Percentiles rank a stretch among this genome's conserved stretches.
Evolutionary conservation across 2,113 vertebrate species (phyloP).

Genomic region (Azemiops feae): DNA sequence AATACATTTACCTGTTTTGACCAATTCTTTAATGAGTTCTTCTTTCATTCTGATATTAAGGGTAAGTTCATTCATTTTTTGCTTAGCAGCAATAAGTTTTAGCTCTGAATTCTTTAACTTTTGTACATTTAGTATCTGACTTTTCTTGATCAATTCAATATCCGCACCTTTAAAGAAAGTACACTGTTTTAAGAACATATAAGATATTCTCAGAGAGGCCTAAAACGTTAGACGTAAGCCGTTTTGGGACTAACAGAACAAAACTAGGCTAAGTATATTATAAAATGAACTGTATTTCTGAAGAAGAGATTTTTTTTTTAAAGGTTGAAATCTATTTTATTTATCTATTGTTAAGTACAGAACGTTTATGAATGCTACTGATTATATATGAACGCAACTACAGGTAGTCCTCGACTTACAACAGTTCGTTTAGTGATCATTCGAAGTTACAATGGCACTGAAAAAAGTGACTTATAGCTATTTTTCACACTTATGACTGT

Average conservation of each 20-base stretch:
- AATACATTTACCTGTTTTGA: constrained; percentile 79
- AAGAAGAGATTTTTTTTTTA: not conserved
- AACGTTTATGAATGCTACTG: not conserved
- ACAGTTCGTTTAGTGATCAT: not conserved
- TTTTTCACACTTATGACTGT: not conserved
- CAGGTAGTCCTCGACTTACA: not conserved
- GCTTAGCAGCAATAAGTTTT: constrained; percentile 67
- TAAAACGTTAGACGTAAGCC: not conserved
- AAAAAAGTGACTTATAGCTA: not conserved
- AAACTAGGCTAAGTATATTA: not conserved
- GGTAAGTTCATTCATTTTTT: constrained; percentile 80
- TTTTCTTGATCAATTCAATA: constrained; percentile 66
- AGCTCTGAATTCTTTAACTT: constrained; percentile 72
- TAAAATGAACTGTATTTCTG: not conserved
- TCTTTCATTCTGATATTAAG: constrained; percentile 86
- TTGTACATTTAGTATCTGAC: constrained; percentile 68
- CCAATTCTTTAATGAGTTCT: constrained; percentile 84
- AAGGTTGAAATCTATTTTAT: not conserved
- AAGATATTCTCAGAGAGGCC: not conserved
- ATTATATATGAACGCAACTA: not conserved
- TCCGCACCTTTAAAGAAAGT: constrained; percentile 68
- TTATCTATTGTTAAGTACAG: not conserved
- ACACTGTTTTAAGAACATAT: not conserved
- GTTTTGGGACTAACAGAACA: not conserved
- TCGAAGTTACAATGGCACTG: not conserved